phyloP scores from a whole-genome alignment of 2,113 vertebrate genomes.

The Mungos mungo region DNA sequence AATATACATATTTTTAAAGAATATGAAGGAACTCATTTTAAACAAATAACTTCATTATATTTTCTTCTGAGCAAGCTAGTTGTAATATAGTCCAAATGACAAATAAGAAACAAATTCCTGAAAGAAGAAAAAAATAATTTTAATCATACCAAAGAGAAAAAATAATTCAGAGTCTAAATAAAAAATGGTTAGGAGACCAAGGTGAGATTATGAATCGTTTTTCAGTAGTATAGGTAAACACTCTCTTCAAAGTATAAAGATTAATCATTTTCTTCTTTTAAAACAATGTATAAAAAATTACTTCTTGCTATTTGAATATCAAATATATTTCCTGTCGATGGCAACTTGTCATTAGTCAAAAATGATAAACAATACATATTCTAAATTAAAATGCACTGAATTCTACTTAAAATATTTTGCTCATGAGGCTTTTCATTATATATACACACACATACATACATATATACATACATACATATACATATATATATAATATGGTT shows the following conservation, averaged over 20 bases:
- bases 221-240: neutral
- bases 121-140: neutral
- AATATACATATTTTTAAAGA: neutral
- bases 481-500: neutral
- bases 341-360: neutral
- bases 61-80: neutral
- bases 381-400: neutral
- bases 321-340: neutral
- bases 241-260: neutral
- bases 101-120: neutral
- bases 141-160: neutral
- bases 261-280: neutral
- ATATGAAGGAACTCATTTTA: neutral
- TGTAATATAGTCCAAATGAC: neutral
- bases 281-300: neutral
- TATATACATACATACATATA: neutral
- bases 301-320: neutral
- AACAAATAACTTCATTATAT: neutral
- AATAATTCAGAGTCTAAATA: neutral
- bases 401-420: neutral
- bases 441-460: neutral
- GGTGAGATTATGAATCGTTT: neutral
- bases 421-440: neutral
- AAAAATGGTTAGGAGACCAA: neutral
- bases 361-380: neutral